Percentiles rank a stretch among this genome's conserved stretches.
Evolutionary conservation across 1,140 invertebrate species (phyloP).

Genomic region (Drosophila ironensis): DNA sequence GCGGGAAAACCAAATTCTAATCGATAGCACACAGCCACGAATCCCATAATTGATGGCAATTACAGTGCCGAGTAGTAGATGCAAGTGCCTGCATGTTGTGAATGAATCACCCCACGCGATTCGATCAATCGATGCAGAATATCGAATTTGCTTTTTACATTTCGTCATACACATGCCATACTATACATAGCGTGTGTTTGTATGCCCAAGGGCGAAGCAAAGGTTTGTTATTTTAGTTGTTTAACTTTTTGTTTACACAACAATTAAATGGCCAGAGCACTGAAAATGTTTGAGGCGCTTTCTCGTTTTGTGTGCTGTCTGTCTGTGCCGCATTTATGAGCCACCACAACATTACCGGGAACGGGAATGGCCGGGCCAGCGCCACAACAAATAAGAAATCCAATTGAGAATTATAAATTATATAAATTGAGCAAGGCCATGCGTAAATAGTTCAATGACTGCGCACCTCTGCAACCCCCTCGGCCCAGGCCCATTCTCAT

Average conservation of each 20-base stretch:
- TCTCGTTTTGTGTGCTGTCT: not conserved
- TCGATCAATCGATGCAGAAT: constrained; percentile 43
- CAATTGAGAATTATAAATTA: constrained; percentile 48
- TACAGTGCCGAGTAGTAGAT: not conserved
- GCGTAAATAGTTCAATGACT: constrained; percentile 75
- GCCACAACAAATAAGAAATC: constrained; percentile 16
- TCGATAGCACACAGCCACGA: too few relatives aligned
- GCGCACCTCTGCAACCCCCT: constrained; percentile 5
- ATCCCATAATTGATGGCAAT: too few relatives aligned
- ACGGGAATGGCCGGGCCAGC: not conserved
- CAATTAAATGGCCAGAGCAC: constrained; percentile 58
- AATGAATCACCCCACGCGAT: constrained; percentile 33
- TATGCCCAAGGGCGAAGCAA: constrained; percentile 19
- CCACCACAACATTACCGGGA: constrained; percentile 6
- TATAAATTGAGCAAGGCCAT: constrained; percentile 67
- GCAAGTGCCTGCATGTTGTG: constrained; percentile 10
- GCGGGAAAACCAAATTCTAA: too few relatives aligned
- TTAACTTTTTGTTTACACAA: constrained; percentile 56
- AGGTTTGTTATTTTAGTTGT: constrained; percentile 7
- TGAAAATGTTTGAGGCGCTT: constrained; percentile 31
- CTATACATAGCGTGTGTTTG: too few relatives aligned
- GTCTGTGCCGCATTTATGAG: constrained; percentile 5
- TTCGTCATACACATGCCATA: too few relatives aligned
- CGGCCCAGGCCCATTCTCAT: not conserved
- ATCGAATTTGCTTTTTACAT: constrained; percentile 16